A percentile compares a stretch with the other conserved stretches of the same genome.
Evolutionary conservation across 2,113 vertebrate species (phyloP).

Genomic region (Perca flavescens): DNA sequence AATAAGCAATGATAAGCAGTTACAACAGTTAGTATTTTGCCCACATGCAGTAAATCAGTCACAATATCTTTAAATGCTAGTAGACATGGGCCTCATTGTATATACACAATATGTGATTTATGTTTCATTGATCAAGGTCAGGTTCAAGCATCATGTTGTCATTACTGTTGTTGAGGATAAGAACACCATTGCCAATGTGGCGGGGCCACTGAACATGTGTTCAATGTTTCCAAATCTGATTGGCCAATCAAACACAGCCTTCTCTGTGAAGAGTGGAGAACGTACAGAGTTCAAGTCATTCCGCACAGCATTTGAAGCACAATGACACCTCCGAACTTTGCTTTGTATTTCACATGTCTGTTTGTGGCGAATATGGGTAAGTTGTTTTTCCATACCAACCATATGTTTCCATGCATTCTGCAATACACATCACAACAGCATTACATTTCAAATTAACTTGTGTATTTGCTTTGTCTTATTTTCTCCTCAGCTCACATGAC

Average conservation of each 20-base stretch:
- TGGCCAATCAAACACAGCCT: constrained; percentile 31
- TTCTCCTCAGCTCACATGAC: constrained; percentile 22
- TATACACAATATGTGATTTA: no score
- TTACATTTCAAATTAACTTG: not conserved
- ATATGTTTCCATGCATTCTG: not conserved
- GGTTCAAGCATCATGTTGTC: not conserved
- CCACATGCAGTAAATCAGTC: not conserved
- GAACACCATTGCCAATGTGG: not conserved
- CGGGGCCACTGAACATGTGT: not conserved
- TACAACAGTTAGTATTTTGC: no score
- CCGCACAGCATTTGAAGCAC: constrained; percentile 20
- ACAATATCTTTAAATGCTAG: no score
- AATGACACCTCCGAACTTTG: constrained; percentile 19
- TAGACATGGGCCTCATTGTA: no score
- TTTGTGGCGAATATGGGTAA: constrained; percentile 4
- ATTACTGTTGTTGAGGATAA: not conserved
- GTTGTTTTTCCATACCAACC: not conserved
- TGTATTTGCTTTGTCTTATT: not conserved
- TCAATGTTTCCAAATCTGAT: constrained; percentile 20
- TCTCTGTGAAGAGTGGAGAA: constrained; percentile 34
- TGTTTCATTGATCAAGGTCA: not conserved
- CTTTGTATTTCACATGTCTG: constrained; percentile 22
- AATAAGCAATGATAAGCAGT: not conserved
- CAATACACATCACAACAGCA: no score
- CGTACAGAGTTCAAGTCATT: constrained; percentile 5